Conservation (phyloP, 2,888 invertebrate genomes). For the Scrobipalpa costella region DNA sequence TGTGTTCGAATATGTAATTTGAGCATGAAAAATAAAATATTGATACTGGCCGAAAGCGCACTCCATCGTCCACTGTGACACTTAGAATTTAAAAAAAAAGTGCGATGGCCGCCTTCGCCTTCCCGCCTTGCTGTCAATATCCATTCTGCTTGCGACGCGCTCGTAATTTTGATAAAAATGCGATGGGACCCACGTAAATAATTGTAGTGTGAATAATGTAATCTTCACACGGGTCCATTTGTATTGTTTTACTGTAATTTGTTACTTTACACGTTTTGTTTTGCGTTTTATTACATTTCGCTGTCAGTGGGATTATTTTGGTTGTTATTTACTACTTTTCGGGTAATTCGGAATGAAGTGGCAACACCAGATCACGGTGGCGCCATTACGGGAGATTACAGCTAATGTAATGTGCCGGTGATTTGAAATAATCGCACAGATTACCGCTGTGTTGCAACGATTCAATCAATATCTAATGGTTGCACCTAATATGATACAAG, state of each 20-base stretch:
- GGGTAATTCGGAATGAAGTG: conserved; percentile 43
- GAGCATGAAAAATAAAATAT: conserved; percentile 40
- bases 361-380: conserved; percentile 55
- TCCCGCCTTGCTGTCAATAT: conserved; percentile 64
- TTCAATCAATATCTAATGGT: conserved; percentile 63
- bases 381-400: conserved; percentile 74
- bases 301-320: neutral
- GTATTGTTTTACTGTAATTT: conserved; percentile 27
- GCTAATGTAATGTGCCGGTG: conserved; percentile 75
- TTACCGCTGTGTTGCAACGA: conserved; percentile 61
- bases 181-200: conserved; percentile 45
- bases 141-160: conserved; percentile 46
- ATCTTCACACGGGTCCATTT: conserved; percentile 40
- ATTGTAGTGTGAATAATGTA: conserved; percentile 48
- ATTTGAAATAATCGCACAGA: conserved; percentile 79
- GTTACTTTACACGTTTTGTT: conserved; percentile 16
- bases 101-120: conserved; percentile 57
- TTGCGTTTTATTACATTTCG: conserved; percentile 18
- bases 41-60: conserved; percentile 52
- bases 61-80: conserved; percentile 46
- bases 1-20: conserved; percentile 34
- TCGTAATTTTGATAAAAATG: conserved; percentile 51
- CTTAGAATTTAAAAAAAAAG: conserved; percentile 59
- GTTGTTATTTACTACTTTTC: conserved; percentile 22
- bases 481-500: conserved; percentile 32